Percentiles rank a stretch among this genome's conserved stretches.
Evolutionary conservation across 2,888 invertebrate species (phyloP).

Genomic region (Trisateles emortualis): DNA sequence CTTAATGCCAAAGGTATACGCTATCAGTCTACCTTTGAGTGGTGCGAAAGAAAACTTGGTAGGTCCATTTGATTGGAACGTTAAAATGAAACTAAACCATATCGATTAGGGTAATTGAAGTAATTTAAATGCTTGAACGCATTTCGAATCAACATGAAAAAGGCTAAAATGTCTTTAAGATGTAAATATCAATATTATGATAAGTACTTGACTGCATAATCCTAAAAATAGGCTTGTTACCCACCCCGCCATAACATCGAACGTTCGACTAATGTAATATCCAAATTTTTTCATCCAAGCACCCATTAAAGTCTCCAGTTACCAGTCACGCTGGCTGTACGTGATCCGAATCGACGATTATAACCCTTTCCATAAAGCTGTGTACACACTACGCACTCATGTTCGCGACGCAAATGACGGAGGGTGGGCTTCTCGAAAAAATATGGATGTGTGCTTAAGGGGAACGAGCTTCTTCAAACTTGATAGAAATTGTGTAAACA

Average conservation of each 20-base stretch:
- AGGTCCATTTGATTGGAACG: no score
- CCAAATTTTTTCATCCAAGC: constrained; percentile 46
- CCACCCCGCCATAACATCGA: constrained; percentile 10
- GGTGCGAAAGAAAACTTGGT: no score
- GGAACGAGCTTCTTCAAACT: constrained; percentile 19
- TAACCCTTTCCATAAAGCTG: constrained; percentile 50
- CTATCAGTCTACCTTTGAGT: no score
- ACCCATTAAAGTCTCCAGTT: constrained; percentile 61
- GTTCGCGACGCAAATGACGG: constrained; percentile 10
- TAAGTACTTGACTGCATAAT: not conserved
- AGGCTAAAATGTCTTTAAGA: not conserved
- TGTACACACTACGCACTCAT: constrained; percentile 17
- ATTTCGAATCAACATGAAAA: no score
- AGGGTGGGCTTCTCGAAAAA: constrained; percentile 11
- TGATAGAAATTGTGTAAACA: constrained; percentile 20
- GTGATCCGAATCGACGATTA: constrained; percentile 54
- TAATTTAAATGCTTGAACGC: no score
- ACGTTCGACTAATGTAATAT: constrained; percentile 30
- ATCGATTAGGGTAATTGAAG: no score
- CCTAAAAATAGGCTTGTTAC: constrained; percentile 9
- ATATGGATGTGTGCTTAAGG: constrained; percentile 18
- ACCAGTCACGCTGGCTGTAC: constrained; percentile 56
- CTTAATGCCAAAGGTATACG: no score
- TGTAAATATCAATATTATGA: not conserved
- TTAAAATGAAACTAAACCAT: no score